These are phyloP conservation scores for Phocides pigmalion DNA, from an alignment of 1,140 invertebrate species.

Conservation along the genomic window DNA sequence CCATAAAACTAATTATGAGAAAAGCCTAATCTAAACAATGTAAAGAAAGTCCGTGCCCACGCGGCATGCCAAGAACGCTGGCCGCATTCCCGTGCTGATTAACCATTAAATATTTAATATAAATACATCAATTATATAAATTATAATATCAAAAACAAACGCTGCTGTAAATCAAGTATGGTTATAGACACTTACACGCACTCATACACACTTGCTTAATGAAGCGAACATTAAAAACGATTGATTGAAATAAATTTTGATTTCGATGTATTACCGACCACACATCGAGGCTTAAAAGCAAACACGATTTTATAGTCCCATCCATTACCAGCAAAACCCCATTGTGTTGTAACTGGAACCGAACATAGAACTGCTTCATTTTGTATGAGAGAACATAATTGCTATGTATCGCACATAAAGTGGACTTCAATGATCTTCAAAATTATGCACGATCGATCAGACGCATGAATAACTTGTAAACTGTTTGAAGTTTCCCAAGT, in stretches of 20 bases:
- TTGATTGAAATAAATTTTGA: slow-evolving; percentile 15
- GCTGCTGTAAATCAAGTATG: neutral
- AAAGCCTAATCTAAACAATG: too few relatives aligned
- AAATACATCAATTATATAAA: neutral
- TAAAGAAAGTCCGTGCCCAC: too few relatives aligned
- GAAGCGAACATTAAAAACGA: slow-evolving; percentile 10
- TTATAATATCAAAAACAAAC: neutral
- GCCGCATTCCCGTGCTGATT: too few relatives aligned
- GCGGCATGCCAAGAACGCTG: too few relatives aligned
- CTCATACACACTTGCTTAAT: too few relatives aligned
- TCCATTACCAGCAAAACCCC: slow-evolving; percentile 10
- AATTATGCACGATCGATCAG: too few relatives aligned
- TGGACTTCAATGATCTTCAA: too few relatives aligned
- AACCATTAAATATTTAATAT: too few relatives aligned
- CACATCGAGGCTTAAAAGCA: slow-evolving; percentile 5
- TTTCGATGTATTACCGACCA: slow-evolving; percentile 14
- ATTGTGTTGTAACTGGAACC: neutral
- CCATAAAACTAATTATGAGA: too few relatives aligned
- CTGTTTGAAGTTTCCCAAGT: too few relatives aligned
- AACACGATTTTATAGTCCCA: slow-evolving; percentile 18
- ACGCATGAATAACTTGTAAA: too few relatives aligned
- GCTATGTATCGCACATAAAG: too few relatives aligned
- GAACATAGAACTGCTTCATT: slow-evolving; percentile 6
- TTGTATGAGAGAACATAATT: neutral
- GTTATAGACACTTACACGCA: neutral